These are phyloP conservation scores for Nomada goodeniana DNA, from an alignment of 2,888 invertebrate genomes.

Conservation along the genomic window DNA sequence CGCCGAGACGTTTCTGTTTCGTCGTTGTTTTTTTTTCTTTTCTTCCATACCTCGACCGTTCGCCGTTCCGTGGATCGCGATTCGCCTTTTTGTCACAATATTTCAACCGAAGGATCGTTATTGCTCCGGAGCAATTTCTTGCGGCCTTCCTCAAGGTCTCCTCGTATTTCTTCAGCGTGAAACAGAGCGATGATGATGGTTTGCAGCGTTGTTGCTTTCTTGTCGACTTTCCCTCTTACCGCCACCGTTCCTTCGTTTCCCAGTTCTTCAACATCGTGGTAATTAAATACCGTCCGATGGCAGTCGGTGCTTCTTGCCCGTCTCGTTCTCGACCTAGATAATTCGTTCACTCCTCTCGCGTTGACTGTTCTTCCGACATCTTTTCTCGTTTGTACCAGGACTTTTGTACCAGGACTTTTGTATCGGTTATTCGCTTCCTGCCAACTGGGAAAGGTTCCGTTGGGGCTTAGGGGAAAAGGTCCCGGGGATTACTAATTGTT, in stretches of 20 bases:
- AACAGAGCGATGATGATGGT: background rate
- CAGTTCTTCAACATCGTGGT: background rate
- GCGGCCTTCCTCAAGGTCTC: conserved; percentile 3
- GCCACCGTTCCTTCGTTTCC: no score
- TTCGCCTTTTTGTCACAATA: conserved; percentile 1
- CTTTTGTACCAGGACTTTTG: no score
- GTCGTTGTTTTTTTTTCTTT: background rate
- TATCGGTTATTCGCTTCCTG: background rate
- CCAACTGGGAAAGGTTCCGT: background rate
- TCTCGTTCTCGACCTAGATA: background rate
- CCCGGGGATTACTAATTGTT: no score
- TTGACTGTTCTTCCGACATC: no score
- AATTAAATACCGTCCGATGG: no score
- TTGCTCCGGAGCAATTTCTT: background rate
- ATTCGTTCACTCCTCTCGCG: no score
- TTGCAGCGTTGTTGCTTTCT: background rate
- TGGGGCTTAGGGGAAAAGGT: background rate
- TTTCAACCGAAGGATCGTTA: conserved; percentile 10
- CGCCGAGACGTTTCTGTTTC: background rate
- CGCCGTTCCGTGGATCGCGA: background rate
- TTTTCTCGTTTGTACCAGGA: background rate
- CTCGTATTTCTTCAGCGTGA: no score
- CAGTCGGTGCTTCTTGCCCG: background rate
- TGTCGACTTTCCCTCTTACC: no score
- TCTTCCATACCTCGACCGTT: background rate